These are phyloP conservation scores for Neoaliturus tenellus DNA, from an alignment of 2,888 invertebrate genomes.

Conservation along the genomic window DNA sequence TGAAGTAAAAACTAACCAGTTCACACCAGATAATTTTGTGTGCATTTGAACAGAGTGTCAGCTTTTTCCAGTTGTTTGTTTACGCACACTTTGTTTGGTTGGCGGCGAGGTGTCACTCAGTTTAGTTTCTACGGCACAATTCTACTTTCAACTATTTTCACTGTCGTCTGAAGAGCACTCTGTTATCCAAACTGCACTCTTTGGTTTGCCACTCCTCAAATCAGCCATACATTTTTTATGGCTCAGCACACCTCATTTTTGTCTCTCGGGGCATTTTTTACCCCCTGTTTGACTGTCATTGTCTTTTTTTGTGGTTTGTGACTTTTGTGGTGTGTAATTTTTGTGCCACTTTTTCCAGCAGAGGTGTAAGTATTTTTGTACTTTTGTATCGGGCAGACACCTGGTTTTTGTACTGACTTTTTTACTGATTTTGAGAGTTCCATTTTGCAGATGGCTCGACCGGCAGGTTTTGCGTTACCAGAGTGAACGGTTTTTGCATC, in stretches of 20 bases:
- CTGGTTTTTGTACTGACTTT: slow-evolving; percentile 60
- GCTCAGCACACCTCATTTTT: slow-evolving; percentile 56
- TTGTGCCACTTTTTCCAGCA: slow-evolving; percentile 59
- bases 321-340: slow-evolving; percentile 53
- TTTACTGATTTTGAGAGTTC: slow-evolving; percentile 58
- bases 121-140: slow-evolving; percentile 80
- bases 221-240: slow-evolving; percentile 56
- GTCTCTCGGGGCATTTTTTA: slow-evolving; percentile 44
- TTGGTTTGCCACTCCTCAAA: slow-evolving; percentile 57
- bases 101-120: slow-evolving; percentile 71
- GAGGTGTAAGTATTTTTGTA: slow-evolving; percentile 59
- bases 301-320: slow-evolving; percentile 55
- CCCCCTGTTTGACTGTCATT: slow-evolving; percentile 43
- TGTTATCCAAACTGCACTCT: slow-evolving; percentile 60
- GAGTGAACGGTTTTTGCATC: slow-evolving; percentile 53
- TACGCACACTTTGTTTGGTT: slow-evolving; percentile 84
- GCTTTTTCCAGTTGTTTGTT: slow-evolving; percentile 67
- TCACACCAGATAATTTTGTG: slow-evolving; percentile 38
- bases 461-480: slow-evolving; percentile 41
- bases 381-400: slow-evolving; percentile 60
- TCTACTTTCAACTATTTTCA: slow-evolving; percentile 68
- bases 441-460: slow-evolving; percentile 54
- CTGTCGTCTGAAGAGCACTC: slow-evolving; percentile 62
- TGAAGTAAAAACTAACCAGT: neutral
- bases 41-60: slow-evolving; percentile 58